Conservation (phyloP, 2,113 vertebrate species). For the Syngnathus floridae region DNA sequence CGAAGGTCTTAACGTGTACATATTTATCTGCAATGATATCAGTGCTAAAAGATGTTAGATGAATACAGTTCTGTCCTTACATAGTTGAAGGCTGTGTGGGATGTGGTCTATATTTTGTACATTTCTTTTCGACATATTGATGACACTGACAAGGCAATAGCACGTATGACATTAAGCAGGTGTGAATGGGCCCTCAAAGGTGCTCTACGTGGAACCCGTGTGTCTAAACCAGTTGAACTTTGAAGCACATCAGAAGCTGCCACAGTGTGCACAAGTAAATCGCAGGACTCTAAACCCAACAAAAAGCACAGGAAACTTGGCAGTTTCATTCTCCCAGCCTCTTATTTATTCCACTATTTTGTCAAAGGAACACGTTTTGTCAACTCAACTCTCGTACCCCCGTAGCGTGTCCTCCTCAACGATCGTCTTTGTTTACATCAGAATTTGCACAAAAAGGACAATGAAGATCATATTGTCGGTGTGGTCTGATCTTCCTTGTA, state of each 20-base stretch:
- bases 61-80: slow-evolving; percentile 57
- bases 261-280: slow-evolving; percentile 45
- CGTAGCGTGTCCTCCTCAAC: slow-evolving; percentile 8
- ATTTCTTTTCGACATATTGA: slow-evolving; percentile 60
- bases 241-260: slow-evolving; percentile 61
- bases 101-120: slow-evolving; percentile 63
- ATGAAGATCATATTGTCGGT: slow-evolving; percentile 25
- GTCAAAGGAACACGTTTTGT: slow-evolving; percentile 48
- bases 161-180: slow-evolving; percentile 52
- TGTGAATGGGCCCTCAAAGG: slow-evolving; percentile 38
- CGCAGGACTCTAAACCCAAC: slow-evolving; percentile 27
- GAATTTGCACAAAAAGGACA: slow-evolving; percentile 64
- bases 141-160: slow-evolving; percentile 56
- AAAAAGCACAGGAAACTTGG: slow-evolving; percentile 61
- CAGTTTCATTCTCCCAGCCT: slow-evolving; percentile 31
- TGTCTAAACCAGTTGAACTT: slow-evolving; percentile 39
- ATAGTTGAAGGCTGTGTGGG: slow-evolving; percentile 40
- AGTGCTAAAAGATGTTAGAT: slow-evolving; percentile 44
- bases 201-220: slow-evolving; percentile 44
- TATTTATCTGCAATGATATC: slow-evolving; percentile 60
- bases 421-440: slow-evolving; percentile 61
- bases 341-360: slow-evolving; percentile 37
- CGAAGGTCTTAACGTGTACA: slow-evolving; percentile 54
- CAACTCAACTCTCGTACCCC: slow-evolving; percentile 20
- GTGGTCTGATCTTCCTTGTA: background rate